phyloP scores from a whole-genome alignment of 1,140 invertebrate species.

The Drosophila parvula region DNA sequence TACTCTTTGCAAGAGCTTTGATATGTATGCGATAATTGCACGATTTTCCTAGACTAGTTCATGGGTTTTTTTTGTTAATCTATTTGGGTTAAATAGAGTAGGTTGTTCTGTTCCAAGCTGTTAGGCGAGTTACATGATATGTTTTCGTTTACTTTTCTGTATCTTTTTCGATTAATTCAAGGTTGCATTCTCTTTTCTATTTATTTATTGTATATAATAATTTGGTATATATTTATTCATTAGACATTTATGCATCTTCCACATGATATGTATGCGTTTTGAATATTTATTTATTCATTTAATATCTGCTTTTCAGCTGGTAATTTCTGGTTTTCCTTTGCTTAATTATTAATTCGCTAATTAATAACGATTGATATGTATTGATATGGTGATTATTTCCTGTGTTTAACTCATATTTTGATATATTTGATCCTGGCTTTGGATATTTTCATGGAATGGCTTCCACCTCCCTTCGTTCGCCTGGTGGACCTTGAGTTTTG shows the following conservation, averaged over 20 bases:
- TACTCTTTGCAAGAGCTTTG: constrained; percentile 74
- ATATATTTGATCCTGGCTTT: background rate
- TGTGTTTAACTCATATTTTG: constrained; percentile 12
- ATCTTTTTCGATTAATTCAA: background rate
- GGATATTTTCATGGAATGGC: background rate
- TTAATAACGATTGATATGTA: constrained; percentile 16
- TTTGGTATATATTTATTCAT: background rate
- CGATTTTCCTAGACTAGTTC: constrained; percentile 61
- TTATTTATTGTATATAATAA: background rate
- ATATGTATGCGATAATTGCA: constrained; percentile 78
- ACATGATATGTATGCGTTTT: constrained; percentile 42
- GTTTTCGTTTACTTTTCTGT: constrained; percentile 17
- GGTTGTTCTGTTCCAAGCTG: constrained; percentile 2
- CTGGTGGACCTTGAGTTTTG: constrained; percentile 31
- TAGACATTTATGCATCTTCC: background rate
- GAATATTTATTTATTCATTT: background rate
- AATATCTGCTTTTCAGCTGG: background rate
- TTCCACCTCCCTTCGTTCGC: background rate
- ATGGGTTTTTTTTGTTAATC: constrained; percentile 50
- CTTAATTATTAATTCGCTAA: constrained; percentile 1
- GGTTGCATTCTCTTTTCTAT: background rate
- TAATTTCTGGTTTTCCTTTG: constrained; percentile 1
- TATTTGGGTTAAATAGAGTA: background rate
- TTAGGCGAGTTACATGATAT: constrained; percentile 64
- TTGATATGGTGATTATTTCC: constrained; percentile 6